Evolutionary conservation across 1,140 invertebrate genomes (phyloP).

Genomic region (Bursaphelenchus mucronatus): DNA sequence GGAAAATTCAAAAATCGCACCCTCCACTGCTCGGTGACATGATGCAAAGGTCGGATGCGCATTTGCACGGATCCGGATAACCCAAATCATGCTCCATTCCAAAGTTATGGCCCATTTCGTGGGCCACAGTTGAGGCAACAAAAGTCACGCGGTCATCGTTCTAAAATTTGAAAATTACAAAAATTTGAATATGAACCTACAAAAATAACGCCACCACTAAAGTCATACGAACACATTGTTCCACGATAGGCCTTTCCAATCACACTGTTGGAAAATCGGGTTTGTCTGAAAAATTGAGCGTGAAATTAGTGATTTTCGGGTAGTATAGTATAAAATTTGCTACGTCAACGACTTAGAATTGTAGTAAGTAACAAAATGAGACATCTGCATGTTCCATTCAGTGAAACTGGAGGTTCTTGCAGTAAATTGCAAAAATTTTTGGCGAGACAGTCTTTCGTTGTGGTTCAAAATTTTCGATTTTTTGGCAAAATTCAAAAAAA

Average conservation of each 20-base stretch:
- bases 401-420: no score
- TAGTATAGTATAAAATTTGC: no score
- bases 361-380: no score
- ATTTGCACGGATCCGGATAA: constrained; percentile 63
- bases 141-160: constrained; percentile 71
- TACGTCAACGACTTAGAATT: no score
- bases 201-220: constrained; percentile 89
- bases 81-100: constrained; percentile 39
- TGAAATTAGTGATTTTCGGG: constrained; percentile 16
- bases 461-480: no score
- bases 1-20: neutral
- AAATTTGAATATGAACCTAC: constrained; percentile 55
- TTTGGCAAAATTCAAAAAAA: no score
- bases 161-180: constrained; percentile 71
- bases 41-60: constrained; percentile 80
- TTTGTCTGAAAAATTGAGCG: constrained; percentile 67
- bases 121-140: constrained; percentile 91
- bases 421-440: no score
- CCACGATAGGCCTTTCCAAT: constrained; percentile 95
- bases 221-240: constrained; percentile 92
- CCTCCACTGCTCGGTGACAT: constrained; percentile 88
- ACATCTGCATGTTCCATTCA: no score
- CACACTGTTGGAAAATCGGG: constrained; percentile 78
- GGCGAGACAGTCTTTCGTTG: no score
- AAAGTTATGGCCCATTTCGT: constrained; percentile 72